Conservation (phyloP, 2,797 vertebrate genomes). For the Anas flavirostris region DNA sequence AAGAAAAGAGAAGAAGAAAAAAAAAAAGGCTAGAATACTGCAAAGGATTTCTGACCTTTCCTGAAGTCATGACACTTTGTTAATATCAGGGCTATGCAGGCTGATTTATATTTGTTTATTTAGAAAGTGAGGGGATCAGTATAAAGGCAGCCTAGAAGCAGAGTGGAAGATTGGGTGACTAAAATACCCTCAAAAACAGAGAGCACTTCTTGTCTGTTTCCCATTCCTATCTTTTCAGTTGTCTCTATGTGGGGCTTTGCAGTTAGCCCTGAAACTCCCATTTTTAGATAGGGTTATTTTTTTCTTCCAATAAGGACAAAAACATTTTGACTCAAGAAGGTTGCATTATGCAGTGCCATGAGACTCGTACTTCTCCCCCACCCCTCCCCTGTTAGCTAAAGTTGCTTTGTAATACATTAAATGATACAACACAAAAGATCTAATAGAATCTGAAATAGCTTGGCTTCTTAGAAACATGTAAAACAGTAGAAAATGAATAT, state of each 20-base stretch:
- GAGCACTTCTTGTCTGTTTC: background rate
- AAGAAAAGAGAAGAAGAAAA: background rate
- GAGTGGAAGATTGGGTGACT: background rate
- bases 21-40: background rate
- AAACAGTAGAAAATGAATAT: constrained; percentile 50
- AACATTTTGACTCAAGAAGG: constrained; percentile 26
- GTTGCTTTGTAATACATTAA: constrained; percentile 45
- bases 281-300: background rate
- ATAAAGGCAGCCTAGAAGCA: background rate
- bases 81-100: background rate
- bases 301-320: background rate
- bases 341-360: background rate
- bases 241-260: background rate
- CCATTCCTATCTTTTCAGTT: background rate
- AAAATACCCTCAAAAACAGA: background rate
- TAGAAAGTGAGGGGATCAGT: background rate
- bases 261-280: background rate
- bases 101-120: background rate
- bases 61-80: background rate
- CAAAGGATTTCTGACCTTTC: constrained; percentile 22
- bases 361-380: constrained; percentile 19
- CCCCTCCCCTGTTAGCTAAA: constrained; percentile 17
- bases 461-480: constrained; percentile 48
- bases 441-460: constrained; percentile 55
- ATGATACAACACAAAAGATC: constrained; percentile 40